Base-by-base conservation (phyloP, 2,113 vertebrate species). In the Brienomyrus brachyistius region DNA sequence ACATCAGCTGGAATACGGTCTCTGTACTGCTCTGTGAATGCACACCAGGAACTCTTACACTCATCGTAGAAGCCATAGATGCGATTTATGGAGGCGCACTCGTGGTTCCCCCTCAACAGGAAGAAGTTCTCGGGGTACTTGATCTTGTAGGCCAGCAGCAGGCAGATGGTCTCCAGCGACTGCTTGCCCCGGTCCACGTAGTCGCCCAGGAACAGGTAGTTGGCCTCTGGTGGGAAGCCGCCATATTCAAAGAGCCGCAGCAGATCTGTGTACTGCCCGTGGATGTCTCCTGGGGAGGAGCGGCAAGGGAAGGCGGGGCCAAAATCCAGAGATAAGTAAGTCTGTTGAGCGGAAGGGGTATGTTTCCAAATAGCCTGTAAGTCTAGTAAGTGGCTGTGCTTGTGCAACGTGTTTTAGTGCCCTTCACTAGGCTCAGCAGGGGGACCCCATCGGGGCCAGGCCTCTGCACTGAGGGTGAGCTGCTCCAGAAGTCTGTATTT, bases 31-130 rank as follows among this genome's bases (percentile, higher is more conserved):
- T 74, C n/a, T 70, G 62, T 27, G 66, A 77, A 40, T 2, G 35
- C 74, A 43, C 35, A 40, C 74, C 10, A 43, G 2, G 5, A 31
- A 54, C 6, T 94, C 97, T 97, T 95, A 98, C 98, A 98, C 95
- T 99, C 98, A 74, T 99, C 97, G 87, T 98, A 99, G 95, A 99
- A 99, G 93, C 98, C 98, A 35, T 99, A 98, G 94, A 99, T 99
- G 93, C 98, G 97, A 92, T 99, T 98, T 96, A 99, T 99, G 95
- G 97, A 98, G 90, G 98, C 97, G 91, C 98, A 98, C 94, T 98
- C 97, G 3, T 98, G 98, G 94, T 98, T 98, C 92, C 97, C 98
- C 93, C 98, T 95, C 91, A 98, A 94, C 91, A 98, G 96, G 94
- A 98, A 98, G 95, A 98, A 98, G 94, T 98, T 98, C 94, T 98